A percentile compares a stretch with the other conserved stretches of the same genome.
Conservation (phyloP, 2,888 invertebrate species). For the Thumatha senex region DNA sequence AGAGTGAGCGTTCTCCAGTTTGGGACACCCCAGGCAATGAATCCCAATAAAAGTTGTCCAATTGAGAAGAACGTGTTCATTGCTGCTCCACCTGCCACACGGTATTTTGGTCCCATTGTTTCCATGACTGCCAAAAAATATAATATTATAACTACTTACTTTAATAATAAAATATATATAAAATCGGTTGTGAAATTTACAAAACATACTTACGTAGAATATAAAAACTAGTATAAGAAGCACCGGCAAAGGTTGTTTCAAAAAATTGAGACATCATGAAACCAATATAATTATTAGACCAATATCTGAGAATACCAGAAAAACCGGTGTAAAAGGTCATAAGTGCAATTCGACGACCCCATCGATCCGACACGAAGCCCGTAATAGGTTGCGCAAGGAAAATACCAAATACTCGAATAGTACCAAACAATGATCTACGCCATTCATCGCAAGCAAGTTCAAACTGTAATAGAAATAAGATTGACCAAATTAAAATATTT, state of each 20-base stretch:
- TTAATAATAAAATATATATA: not conserved
- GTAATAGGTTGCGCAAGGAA: conserved; percentile 87
- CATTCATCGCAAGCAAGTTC: conserved; percentile 72
- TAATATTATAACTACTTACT: not conserved
- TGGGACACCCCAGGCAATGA: conserved; percentile 86
- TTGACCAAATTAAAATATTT: no score
- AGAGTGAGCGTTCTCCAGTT: conserved; percentile 87
- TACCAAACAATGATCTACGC: conserved; percentile 89
- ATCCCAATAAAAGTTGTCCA: conserved; percentile 86
- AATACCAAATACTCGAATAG: conserved; percentile 88
- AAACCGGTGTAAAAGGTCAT: conserved; percentile 85
- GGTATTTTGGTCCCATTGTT: conserved; percentile 87
- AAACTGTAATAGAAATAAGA: not conserved
- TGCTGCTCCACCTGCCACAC: conserved; percentile 87
- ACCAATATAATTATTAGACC: conserved; percentile 85
- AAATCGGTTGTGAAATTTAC: not conserved
- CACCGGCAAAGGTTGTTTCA: conserved; percentile 86
- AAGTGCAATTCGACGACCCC: conserved; percentile 85
- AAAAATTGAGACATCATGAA: conserved; percentile 87
- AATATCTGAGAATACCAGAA: conserved; percentile 86
- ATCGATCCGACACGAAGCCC: conserved; percentile 89
- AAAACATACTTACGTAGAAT: conserved; percentile 81
- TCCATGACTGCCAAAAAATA: conserved; percentile 84
- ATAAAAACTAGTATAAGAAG: conserved; percentile 87
- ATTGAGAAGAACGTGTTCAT: conserved; percentile 87